Conservation (phyloP, 2,113 vertebrate species). For the Oreochromis tanganicae region DNA sequence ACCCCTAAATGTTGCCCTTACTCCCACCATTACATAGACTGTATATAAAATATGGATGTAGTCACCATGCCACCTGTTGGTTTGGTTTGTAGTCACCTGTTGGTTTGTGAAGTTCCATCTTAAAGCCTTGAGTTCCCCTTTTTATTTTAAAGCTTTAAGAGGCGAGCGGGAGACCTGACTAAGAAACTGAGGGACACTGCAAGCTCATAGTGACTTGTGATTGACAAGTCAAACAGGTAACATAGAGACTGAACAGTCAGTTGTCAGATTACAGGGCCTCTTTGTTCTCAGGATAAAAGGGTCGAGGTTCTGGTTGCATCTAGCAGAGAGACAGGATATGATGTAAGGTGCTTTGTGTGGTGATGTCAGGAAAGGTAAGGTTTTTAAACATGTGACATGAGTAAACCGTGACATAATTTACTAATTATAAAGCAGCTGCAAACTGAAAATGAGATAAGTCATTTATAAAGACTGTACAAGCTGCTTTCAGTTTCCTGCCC, state of each 20-base stretch:
- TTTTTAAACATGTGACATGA: neutral
- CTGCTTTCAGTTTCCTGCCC: neutral
- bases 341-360: neutral
- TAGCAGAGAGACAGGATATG: neutral
- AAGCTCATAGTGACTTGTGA: neutral
- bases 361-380: neutral
- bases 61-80: neutral
- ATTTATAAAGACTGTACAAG: neutral
- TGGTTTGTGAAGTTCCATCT: neutral
- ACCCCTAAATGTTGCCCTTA: no score
- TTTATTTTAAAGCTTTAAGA: neutral
- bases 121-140: neutral
- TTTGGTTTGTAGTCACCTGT: neutral
- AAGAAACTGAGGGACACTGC: neutral
- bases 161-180: neutral
- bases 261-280: neutral
- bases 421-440: neutral
- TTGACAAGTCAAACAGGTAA: neutral
- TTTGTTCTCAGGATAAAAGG: neutral
- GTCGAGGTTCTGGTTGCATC: neutral
- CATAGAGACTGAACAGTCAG: neutral
- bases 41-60: neutral
- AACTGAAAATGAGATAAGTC: neutral
- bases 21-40: neutral
- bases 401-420: neutral